Conservation (phyloP, 2,113 vertebrate species). For the Oryzias javanicus region DNA sequence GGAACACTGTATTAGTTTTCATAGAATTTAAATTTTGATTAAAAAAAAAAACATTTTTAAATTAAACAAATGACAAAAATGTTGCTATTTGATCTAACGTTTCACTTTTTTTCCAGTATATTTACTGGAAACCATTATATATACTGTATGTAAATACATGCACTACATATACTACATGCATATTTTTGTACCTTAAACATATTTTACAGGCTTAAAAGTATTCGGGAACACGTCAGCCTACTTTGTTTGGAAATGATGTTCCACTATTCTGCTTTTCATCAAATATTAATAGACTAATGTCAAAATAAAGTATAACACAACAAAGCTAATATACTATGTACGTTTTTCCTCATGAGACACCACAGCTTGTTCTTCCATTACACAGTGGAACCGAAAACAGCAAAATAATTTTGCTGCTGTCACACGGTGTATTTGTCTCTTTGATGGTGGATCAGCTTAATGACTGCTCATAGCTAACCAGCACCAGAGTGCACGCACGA, state of each 20-base stretch:
- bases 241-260: neutral
- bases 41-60: no score
- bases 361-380: conserved; percentile 6
- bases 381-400: conserved; percentile 20
- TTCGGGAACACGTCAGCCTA: neutral
- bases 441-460: conserved; percentile 40
- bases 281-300: neutral
- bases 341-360: neutral
- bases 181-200: neutral
- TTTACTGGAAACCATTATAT: no score
- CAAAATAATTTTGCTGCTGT: conserved; percentile 12
- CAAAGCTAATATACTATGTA: neutral
- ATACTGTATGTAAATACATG: no score
- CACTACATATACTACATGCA: no score
- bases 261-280: neutral
- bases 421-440: conserved; percentile 15
- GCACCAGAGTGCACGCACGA: conserved; percentile 22
- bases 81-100: no score
- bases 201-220: neutral
- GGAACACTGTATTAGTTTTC: no score
- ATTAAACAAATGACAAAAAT: no score
- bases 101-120: no score
- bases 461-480: conserved; percentile 33
- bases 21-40: no score
- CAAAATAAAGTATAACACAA: conserved; percentile 1